Conservation (phyloP, 2,888 invertebrate genomes). For the Ormyrus rosae region DNA sequence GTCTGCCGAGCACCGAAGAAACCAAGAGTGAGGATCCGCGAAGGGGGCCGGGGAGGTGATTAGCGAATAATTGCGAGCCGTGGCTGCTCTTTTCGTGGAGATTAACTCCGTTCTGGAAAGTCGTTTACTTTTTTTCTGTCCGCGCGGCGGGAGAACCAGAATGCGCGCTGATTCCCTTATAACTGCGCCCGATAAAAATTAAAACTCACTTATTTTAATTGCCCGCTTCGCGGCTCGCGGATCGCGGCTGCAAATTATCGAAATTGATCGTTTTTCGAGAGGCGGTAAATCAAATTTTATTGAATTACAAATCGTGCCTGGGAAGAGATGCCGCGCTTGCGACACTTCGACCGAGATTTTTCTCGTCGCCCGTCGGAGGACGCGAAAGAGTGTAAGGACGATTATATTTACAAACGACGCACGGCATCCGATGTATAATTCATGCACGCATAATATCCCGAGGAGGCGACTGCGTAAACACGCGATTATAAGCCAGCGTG, state of each 20-base stretch:
- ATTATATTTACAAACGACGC: conserved; percentile 30
- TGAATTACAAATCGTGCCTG: conserved; percentile 19
- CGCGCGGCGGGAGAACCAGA: no score
- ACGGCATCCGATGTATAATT: conserved; percentile 27
- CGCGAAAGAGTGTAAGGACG: conserved; percentile 7
- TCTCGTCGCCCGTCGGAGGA: background rate
- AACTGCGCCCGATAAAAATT: no score
- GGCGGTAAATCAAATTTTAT: no score
- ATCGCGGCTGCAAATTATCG: background rate
- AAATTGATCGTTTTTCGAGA: no score
- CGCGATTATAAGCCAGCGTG: background rate
- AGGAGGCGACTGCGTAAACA: background rate
- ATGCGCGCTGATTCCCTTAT: no score
- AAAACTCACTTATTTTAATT: no score
- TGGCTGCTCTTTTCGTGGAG: background rate
- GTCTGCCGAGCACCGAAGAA: background rate
- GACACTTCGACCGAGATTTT: conserved; percentile 19
- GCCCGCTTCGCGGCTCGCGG: no score
- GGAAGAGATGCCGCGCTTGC: conserved; percentile 1
- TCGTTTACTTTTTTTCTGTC: no score
- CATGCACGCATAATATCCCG: conserved; percentile 1
- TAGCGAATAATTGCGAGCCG: background rate
- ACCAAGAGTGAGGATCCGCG: background rate
- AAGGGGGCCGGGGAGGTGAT: background rate
- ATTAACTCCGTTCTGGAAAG: no score